These are phyloP conservation scores for Portevinia maculata DNA, from an alignment of 2,888 invertebrate species.

Conservation along the genomic window DNA sequence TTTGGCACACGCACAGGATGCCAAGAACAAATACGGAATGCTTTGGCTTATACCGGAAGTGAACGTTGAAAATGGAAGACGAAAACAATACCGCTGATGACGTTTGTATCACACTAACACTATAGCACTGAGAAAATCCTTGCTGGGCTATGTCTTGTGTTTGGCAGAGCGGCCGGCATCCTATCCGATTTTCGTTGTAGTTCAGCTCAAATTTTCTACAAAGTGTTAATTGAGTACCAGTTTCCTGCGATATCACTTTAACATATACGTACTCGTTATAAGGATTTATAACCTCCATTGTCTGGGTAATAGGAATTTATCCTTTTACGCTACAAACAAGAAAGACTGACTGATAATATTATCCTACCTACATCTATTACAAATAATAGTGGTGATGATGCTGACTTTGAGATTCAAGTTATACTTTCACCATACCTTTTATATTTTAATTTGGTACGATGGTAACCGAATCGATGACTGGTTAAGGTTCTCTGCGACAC, in stretches of 20 bases:
- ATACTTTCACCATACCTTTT: neutral
- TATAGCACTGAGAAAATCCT: conserved; percentile 24
- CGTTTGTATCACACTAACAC: conserved; percentile 17
- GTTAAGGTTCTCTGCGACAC: too few relatives aligned
- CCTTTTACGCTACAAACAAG: conserved; percentile 30
- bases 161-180: neutral
- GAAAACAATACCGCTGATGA: conserved; percentile 23
- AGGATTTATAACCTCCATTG: conserved; percentile 52
- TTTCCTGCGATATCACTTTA: conserved; percentile 31
- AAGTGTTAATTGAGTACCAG: conserved; percentile 56
- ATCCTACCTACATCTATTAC: neutral
- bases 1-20: conserved; percentile 38
- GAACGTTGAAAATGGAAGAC: conserved; percentile 28
- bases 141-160: conserved; percentile 1
- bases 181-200: conserved; percentile 13
- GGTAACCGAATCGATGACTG: too few relatives aligned
- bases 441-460: neutral
- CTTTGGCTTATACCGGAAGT: conserved; percentile 49
- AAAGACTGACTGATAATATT: conserved; percentile 12
- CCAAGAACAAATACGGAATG: conserved; percentile 23
- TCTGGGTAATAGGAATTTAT: conserved; percentile 44
- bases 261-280: conserved; percentile 54
- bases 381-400: conserved; percentile 12
- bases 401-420: conserved; percentile 1
- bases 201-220: conserved; percentile 20